phyloP scores from a whole-genome alignment of 2,113 vertebrate genomes.

The Vimba vimba region DNA sequence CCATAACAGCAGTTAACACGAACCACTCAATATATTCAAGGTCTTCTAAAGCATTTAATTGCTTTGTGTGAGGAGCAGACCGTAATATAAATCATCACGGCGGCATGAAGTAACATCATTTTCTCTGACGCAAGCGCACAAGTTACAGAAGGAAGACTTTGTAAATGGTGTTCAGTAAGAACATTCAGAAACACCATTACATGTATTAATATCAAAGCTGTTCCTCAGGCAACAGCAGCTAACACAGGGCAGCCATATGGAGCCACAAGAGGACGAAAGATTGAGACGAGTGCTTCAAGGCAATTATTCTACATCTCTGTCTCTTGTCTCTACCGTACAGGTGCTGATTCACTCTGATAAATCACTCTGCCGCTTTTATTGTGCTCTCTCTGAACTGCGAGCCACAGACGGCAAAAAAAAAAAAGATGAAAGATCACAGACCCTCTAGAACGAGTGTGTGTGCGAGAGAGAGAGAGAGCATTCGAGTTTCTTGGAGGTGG shows the following conservation, averaged over 20 bases:
- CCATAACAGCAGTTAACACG: not conserved
- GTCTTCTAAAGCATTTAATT: not conserved
- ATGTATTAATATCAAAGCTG: constrained; percentile 36
- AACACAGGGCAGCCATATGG: constrained; percentile 2
- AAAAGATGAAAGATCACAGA: constrained; percentile 39
- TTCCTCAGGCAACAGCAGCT: constrained; percentile 17
- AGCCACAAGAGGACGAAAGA: constrained; percentile 27
- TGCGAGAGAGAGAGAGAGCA: constrained; percentile 9
- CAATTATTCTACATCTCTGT: constrained; percentile 14
- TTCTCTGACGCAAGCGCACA: not conserved
- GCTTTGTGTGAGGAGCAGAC: not conserved
- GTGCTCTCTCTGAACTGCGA: constrained; percentile 34
- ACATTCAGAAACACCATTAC: constrained; percentile 29
- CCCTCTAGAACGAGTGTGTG: constrained; percentile 12
- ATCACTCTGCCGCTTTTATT: constrained; percentile 20
- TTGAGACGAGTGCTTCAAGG: not conserved
- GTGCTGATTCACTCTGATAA: constrained; percentile 39
- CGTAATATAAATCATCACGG: not conserved
- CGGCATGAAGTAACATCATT: not conserved
- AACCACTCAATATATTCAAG: not conserved
- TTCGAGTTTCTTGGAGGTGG: constrained; percentile 27
- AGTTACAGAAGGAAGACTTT: constrained; percentile 21
- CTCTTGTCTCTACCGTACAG: constrained; percentile 30
- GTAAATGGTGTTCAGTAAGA: constrained; percentile 30
- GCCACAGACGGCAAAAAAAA: constrained; percentile 8